Percentiles rank a stretch among this genome's conserved stretches.
These are phyloP conservation scores for Nettapus auritus DNA, from an alignment of 2,113 vertebrate species.

Conservation along the genomic window DNA sequence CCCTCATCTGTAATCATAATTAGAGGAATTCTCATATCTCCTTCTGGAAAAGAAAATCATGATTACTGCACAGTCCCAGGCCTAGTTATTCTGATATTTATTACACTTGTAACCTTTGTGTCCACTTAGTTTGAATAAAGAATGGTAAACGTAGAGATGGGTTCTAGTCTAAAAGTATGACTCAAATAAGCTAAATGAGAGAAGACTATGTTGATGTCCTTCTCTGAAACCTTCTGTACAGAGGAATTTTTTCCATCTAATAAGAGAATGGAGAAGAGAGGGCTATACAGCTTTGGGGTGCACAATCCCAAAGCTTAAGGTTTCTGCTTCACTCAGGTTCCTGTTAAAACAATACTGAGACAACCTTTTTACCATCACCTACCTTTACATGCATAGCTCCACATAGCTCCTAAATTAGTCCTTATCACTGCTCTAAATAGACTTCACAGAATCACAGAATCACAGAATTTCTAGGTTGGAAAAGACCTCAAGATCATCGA, in stretches of 20 bases:
- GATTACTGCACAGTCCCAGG: background rate
- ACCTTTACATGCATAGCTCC: background rate
- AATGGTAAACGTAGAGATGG: background rate
- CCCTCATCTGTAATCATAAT: fast-evolving
- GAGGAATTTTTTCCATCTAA: background rate
- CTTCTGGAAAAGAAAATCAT: background rate
- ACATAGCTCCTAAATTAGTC: fast-evolving
- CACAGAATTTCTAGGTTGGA: too few species aligned
- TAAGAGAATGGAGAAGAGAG: background rate
- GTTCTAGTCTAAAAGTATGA: background rate
- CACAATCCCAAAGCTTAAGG: background rate
- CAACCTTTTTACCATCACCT: background rate
- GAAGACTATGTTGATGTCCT: background rate
- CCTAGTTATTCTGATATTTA: background rate
- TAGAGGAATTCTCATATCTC: background rate
- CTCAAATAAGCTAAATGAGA: background rate
- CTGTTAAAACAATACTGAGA: background rate
- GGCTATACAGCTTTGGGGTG: background rate
- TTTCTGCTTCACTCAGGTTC: background rate
- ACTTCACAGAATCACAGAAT: too few species aligned
- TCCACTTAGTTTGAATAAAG: background rate
- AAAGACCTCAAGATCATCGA: too few species aligned
- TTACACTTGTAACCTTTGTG: background rate
- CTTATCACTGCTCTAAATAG: fast-evolving
- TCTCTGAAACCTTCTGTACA: background rate